Percentiles rank a stretch among this genome's conserved stretches.
phyloP scores from a whole-genome alignment of 1,140 invertebrate genomes.

The Ridgeia piscesae region DNA sequence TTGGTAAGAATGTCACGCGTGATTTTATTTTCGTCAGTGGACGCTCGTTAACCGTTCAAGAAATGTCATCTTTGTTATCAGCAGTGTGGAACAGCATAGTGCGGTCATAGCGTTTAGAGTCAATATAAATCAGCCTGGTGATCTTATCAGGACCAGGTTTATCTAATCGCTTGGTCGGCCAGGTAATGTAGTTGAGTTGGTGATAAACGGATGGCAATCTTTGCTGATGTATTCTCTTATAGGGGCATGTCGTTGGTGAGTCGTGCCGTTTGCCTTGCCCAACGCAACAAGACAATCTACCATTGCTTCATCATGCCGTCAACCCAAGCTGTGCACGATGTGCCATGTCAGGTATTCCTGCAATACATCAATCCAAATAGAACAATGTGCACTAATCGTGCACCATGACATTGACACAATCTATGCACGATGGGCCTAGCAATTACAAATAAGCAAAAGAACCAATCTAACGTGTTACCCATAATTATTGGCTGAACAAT shows the following conservation, averaged over 20 bases:
- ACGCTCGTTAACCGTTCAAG: not conserved
- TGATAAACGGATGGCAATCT: not conserved
- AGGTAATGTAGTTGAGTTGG: not conserved
- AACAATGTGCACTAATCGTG: too few species aligned
- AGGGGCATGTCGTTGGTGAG: not conserved
- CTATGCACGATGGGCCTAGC: too few species aligned
- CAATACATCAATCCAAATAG: too few species aligned
- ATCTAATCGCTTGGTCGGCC: not conserved
- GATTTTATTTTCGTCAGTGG: not conserved
- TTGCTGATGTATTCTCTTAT: not conserved
- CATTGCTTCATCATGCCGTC: too few species aligned
- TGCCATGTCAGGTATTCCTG: too few species aligned
- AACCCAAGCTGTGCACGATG: too few species aligned
- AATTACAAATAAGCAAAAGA: too few species aligned
- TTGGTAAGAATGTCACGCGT: not conserved
- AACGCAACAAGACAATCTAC: not conserved
- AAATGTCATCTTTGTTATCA: not conserved
- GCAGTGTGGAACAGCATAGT: not conserved
- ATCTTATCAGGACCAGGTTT: not conserved
- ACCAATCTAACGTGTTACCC: too few species aligned
- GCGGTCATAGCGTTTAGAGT: not conserved
- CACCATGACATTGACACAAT: too few species aligned
- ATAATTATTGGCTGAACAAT: too few species aligned
- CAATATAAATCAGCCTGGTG: not conserved
- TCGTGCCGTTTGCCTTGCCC: not conserved